Conservation (phyloP, 92 coral and sea anemone species). For the Palythoa heliodiscus region DNA sequence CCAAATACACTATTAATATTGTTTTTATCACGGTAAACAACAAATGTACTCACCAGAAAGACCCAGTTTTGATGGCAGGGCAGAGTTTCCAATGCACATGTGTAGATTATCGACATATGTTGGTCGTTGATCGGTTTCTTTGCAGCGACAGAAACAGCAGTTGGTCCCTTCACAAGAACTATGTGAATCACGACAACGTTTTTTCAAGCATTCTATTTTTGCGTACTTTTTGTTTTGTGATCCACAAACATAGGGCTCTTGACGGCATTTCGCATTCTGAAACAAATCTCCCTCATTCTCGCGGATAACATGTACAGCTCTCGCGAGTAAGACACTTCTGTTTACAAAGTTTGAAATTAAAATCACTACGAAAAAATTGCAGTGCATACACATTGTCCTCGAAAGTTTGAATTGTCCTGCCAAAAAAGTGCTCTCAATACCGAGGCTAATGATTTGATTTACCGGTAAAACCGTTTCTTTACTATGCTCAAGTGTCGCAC, state of each 20-base stretch:
- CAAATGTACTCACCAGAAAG: neutral
- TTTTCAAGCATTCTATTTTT: neutral
- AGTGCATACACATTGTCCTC: neutral
- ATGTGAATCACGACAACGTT: neutral
- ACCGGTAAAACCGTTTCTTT: neutral
- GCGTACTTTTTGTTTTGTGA: neutral
- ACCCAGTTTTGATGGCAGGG: neutral
- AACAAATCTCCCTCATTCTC: neutral
- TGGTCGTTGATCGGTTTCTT: neutral
- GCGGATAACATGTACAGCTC: neutral
- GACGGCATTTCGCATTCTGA: neutral
- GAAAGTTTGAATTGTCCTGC: neutral
- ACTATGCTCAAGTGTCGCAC: neutral
- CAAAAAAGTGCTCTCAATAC: neutral
- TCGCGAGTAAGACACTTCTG: neutral
- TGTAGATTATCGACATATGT: neutral
- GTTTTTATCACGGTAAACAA: no score
- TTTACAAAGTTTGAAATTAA: neutral
- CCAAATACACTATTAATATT: no score
- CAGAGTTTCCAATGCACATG: constrained; percentile 9
- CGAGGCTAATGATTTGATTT: neutral
- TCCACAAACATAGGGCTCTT: neutral
- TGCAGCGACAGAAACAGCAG: constrained; percentile 2
- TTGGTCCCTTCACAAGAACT: neutral
- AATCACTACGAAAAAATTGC: neutral